Percentiles rank a stretch among this genome's conserved stretches.
Evolutionary conservation across 2,888 invertebrate species (phyloP).

Genomic region (Erynnis tages): DNA sequence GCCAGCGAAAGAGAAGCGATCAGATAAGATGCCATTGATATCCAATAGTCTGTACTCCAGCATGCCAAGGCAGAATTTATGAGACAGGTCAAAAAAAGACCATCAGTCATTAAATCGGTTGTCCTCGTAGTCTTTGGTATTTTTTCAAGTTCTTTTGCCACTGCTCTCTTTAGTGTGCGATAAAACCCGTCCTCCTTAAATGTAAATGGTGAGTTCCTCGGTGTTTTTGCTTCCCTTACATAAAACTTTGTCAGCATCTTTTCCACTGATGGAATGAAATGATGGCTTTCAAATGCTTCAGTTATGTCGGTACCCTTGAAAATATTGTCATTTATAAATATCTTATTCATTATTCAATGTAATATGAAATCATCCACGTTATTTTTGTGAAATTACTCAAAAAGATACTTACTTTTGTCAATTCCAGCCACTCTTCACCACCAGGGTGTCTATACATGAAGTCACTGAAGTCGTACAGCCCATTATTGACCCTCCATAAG

Average conservation of each 20-base stretch:
- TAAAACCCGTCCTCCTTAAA: slow-evolving; percentile 89
- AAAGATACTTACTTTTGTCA: slow-evolving; percentile 83
- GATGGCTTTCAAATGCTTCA: slow-evolving; percentile 82
- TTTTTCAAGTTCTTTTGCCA: slow-evolving; percentile 78
- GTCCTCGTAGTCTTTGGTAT: slow-evolving; percentile 55
- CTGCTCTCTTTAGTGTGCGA: slow-evolving; percentile 83
- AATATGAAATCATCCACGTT: too few species aligned
- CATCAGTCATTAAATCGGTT: slow-evolving; percentile 57
- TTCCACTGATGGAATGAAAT: slow-evolving; percentile 76
- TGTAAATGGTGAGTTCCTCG: slow-evolving; percentile 87
- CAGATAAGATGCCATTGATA: slow-evolving; percentile 46
- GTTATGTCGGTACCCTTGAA: slow-evolving; percentile 84
- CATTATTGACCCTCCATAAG: slow-evolving; percentile 89
- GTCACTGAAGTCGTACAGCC: slow-evolving; percentile 90
- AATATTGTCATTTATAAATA: slow-evolving; percentile 81
- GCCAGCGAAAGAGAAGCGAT: slow-evolving; percentile 75
- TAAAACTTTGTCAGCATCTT: slow-evolving; percentile 84
- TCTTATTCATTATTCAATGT: too few species aligned
- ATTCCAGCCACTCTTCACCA: slow-evolving; percentile 87
- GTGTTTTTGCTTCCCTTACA: slow-evolving; percentile 82
- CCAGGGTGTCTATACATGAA: slow-evolving; percentile 93
- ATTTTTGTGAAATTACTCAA: too few species aligned
- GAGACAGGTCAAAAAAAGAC: slow-evolving; percentile 57
- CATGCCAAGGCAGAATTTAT: slow-evolving; percentile 52
- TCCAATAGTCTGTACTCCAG: slow-evolving; percentile 50